A percentile compares a stretch with the other conserved stretches of the same genome.
Evolutionary conservation across 2,113 vertebrate genomes (phyloP).

Genomic region (Pelecanus crispus): DNA sequence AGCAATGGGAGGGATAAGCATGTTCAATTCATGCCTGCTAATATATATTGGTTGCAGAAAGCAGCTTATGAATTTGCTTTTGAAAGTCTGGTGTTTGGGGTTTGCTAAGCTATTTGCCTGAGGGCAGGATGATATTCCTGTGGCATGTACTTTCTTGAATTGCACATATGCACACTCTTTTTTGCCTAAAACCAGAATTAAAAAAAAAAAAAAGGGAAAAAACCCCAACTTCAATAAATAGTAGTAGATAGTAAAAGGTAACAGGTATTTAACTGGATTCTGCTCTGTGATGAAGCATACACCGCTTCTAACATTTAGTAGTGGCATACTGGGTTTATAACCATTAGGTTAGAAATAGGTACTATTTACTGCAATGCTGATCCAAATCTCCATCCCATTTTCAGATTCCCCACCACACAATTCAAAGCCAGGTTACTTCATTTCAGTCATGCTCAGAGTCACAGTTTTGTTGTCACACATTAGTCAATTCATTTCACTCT

Average conservation of each 20-base stretch:
- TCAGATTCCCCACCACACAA: background rate
- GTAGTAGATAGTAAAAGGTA: background rate
- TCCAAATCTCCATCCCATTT: background rate
- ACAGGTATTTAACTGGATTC: background rate
- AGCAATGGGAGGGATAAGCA: background rate
- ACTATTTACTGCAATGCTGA: background rate
- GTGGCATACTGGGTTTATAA: background rate
- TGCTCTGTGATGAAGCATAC: background rate
- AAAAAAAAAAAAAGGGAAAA: background rate
- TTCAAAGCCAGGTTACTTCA: background rate
- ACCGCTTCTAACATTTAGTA: background rate
- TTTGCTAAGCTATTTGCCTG: constrained; percentile 59
- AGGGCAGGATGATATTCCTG: constrained; percentile 60
- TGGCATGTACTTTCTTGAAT: constrained; percentile 63
- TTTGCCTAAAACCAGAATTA: background rate
- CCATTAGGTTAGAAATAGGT: background rate
- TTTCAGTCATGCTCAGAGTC: background rate
- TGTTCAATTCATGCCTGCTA: background rate
- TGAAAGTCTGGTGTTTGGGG: constrained; percentile 29
- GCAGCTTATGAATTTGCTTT: constrained; percentile 12
- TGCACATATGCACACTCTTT: background rate
- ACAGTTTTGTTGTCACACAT: background rate
- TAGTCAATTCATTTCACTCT: background rate
- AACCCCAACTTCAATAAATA: background rate
- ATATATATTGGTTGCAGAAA: background rate